A percentile compares a stretch with the other conserved stretches of the same genome.
These are phyloP conservation scores for Teleopsis dalmanni DNA, from an alignment of 1,140 invertebrate species.

Conservation along the genomic window DNA sequence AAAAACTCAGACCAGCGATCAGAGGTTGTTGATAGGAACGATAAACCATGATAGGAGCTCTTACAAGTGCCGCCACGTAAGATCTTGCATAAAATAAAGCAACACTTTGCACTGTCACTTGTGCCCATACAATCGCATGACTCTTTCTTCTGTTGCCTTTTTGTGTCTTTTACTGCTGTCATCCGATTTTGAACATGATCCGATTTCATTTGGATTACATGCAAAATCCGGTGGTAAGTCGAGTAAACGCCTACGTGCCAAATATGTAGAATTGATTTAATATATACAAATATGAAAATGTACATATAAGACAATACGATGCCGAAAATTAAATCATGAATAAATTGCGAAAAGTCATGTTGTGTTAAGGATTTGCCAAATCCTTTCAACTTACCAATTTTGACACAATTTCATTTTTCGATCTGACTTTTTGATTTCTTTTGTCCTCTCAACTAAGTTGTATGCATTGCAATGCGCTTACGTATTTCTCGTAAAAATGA, in stretches of 20 bases:
- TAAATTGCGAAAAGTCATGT: conserved; percentile 32
- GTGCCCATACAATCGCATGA: neutral
- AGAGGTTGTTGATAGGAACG: too few relatives aligned
- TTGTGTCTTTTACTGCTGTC: neutral
- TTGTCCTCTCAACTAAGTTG: neutral
- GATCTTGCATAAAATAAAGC: too few relatives aligned
- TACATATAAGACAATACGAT: neutral
- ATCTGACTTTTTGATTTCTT: conserved; percentile 16
- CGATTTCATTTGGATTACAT: conserved; percentile 30
- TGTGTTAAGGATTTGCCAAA: conserved; percentile 26
- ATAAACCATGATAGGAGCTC: too few relatives aligned
- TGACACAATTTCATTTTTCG: conserved; percentile 13
- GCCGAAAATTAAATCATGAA: neutral
- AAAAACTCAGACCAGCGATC: too few relatives aligned
- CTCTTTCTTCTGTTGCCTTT: neutral
- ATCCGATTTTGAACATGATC: conserved; percentile 5
- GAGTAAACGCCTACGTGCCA: conserved; percentile 35
- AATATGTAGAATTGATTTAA: neutral
- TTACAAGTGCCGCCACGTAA: too few relatives aligned
- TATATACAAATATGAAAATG: neutral
- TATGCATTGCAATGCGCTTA: neutral
- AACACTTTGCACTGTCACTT: neutral
- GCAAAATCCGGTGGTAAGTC: conserved; percentile 31
- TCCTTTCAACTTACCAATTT: conserved; percentile 6
- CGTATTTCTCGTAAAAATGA: neutral